Base-by-base conservation (phyloP, 2,888 invertebrate species). In the Deladenus siricidicola region DNA sequence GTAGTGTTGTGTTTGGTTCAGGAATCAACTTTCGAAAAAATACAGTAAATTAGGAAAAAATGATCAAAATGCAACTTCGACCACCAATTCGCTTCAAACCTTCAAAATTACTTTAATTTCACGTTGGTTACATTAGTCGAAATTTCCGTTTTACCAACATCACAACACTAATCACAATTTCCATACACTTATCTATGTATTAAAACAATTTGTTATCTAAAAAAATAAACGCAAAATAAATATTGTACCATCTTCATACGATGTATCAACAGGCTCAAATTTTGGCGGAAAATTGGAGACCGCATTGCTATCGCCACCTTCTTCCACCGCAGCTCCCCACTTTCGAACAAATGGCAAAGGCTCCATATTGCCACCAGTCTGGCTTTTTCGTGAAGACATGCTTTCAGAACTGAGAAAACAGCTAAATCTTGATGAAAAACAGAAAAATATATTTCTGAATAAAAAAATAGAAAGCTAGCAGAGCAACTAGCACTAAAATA, bases 271-370 rank as follows among this genome's bases (percentile, higher is more conserved):
- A 6, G 55, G 4, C 14, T 45, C 43, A 19, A 24, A 28, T 34
- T 44, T 49, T n/a, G 39, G 26, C 48, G 29, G 30, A 53, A 39
- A 28, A 1, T 34, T 23, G 21, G 53, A 1, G 2, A 21, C 39
- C 19, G 53, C 64, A 10, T 56, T 57, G 23, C 49, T 60, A 14
- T 54, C 50, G 8, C 54, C 58, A 10, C 19, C 69, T 4, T 54
- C 51, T 8, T 54, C 51, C 30, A 49, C 64, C n/a, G 61, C 63
- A 34, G 62, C 63, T 21, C 75, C 74, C 70, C 72, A 74, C 57
- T 72, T 73, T 6, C 77, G 70, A 8, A 74, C 64, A 60, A 78
- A 77, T 21, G 73, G 71, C 73, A 78, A 69, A 17, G 78, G 77
- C 58, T 78, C 78, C 26, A 64, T 71, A 65, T 78, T 78, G 4